phyloP scores from a whole-genome alignment of 2,888 invertebrate genomes.

The Thera obeliscata region DNA sequence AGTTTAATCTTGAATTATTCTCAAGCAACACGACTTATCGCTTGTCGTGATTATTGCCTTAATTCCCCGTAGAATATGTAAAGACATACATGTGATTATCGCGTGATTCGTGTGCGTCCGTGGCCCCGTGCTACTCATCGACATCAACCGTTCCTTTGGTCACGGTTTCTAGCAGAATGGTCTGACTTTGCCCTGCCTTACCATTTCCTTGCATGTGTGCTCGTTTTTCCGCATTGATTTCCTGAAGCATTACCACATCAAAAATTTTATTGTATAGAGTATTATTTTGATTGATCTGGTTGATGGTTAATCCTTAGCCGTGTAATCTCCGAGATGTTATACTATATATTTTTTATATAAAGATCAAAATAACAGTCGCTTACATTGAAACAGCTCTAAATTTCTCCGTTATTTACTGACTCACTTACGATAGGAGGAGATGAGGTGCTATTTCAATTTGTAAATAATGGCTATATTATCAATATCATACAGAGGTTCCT shows the following conservation, averaged over 20 bases:
- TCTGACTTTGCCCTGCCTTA: constrained; percentile 29
- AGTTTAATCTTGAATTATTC: constrained; percentile 20
- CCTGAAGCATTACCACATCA: constrained; percentile 18
- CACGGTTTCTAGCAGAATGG: constrained; percentile 54
- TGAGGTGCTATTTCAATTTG: not conserved
- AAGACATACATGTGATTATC: constrained; percentile 46
- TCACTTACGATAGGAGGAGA: not conserved
- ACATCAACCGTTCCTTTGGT: constrained; percentile 50
- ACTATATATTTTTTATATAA: not conserved
- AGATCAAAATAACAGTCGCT: not conserved
- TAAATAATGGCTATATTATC: not conserved
- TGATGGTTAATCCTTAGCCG: not conserved
- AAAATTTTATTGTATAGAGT: not conserved
- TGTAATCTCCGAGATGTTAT: not conserved
- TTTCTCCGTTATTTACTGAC: not conserved
- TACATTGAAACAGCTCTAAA: not conserved
- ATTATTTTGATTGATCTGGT: not conserved
- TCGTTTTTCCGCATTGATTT: constrained; percentile 35
- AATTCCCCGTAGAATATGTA: constrained; percentile 44
- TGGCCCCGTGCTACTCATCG: constrained; percentile 50
- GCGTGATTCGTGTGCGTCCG: constrained; percentile 50
- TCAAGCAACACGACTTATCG: constrained; percentile 20
- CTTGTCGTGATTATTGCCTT: constrained; percentile 48
- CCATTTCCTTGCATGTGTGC: constrained; percentile 35
- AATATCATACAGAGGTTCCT: not conserved